phyloP scores from a whole-genome alignment of 2,113 vertebrate species.

The Passer montanus region DNA sequence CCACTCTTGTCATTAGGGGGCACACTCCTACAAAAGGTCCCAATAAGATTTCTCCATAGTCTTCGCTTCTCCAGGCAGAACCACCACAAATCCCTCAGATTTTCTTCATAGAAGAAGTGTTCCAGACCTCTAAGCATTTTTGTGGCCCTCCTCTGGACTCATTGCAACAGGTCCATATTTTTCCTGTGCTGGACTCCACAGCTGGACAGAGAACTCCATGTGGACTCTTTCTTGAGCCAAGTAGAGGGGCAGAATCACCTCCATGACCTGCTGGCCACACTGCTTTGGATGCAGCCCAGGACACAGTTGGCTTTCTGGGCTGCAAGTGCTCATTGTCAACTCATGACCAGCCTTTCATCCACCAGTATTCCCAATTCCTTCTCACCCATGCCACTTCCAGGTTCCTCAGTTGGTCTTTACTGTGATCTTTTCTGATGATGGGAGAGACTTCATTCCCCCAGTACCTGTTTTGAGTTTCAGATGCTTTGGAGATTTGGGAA shows the following conservation, averaged over 20 bases:
- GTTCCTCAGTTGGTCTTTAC: neutral
- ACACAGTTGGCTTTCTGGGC: neutral
- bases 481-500: neutral
- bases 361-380: neutral
- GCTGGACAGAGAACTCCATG: neutral
- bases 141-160: neutral
- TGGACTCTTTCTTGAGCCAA: rapidly evolving
- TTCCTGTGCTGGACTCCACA: neutral
- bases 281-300: neutral
- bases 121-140: neutral
- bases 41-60: neutral
- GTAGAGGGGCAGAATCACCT: neutral
- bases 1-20: no score
- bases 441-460: neutral
- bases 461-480: neutral
- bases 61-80: neutral
- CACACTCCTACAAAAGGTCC: neutral
- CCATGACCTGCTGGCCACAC: neutral
- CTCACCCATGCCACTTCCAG: neutral
- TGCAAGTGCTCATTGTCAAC: neutral
- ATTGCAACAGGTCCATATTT: rapidly evolving
- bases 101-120: neutral
- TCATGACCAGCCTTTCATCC: neutral
- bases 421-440: neutral
- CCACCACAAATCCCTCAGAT: neutral